Percentiles rank a stretch among this genome's conserved stretches.
These are phyloP conservation scores for Copsychus sechellarum DNA, from an alignment of 2,113 vertebrate genomes.

Conservation along the genomic window DNA sequence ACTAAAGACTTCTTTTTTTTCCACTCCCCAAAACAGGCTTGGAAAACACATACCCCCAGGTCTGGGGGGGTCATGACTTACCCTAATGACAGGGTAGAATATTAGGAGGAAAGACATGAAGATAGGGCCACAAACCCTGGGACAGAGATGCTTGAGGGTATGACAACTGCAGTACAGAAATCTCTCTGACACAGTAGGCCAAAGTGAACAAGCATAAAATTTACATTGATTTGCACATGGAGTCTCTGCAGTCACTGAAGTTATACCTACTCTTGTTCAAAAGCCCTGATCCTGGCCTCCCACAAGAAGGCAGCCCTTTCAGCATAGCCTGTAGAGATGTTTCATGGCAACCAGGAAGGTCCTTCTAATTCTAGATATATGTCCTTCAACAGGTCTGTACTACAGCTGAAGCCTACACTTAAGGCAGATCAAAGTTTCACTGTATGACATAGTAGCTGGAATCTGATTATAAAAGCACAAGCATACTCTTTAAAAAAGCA, in stretches of 20 bases:
- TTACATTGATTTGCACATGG: not conserved
- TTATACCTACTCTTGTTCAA: not conserved
- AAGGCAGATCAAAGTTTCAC: not conserved
- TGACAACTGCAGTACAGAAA: not conserved
- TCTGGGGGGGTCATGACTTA: not conserved
- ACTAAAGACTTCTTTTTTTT: not conserved
- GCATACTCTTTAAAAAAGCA: not conserved
- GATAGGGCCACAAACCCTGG: not conserved
- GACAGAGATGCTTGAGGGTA: not conserved
- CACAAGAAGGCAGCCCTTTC: not conserved
- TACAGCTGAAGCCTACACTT: not conserved
- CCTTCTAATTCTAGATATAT: not conserved
- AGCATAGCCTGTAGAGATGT: not conserved
- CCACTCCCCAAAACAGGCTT: not conserved
- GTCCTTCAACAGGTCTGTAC: not conserved
- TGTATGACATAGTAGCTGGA: not conserved
- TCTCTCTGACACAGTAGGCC: not conserved
- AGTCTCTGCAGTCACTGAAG: not conserved
- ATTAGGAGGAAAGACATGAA: not conserved
- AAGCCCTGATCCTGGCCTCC: not conserved
- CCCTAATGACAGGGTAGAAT: not conserved
- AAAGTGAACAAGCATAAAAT: not conserved
- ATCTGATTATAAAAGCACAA: not conserved
- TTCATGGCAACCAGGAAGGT: not conserved
- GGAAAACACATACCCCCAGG: not conserved